Conservation (phyloP, 2,797 vertebrate species). For the Gymnothorax javanicus region DNA sequence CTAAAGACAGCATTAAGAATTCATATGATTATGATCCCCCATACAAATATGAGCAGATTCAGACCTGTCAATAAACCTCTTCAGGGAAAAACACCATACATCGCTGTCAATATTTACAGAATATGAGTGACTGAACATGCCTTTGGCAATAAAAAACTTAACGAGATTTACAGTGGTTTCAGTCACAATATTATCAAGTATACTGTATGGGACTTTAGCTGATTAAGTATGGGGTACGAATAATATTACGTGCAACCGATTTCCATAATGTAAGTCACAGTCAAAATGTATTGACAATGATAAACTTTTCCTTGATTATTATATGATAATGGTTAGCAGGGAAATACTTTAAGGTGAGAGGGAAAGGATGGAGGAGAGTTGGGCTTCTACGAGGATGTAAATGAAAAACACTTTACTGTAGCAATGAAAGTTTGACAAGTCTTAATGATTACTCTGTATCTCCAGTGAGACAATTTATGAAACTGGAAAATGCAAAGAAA, state of each 20-base stretch:
- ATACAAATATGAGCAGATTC: background rate
- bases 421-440: background rate
- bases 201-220: too few species aligned
- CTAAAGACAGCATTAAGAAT: constrained; percentile 23
- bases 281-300: too few species aligned
- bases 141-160: too few species aligned
- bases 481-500: too few species aligned
- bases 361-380: background rate
- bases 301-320: background rate
- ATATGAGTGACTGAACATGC: background rate
- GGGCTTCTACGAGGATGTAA: background rate
- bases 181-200: too few species aligned
- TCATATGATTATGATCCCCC: constrained; percentile 18
- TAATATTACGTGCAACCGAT: too few species aligned
- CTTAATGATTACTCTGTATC: background rate
- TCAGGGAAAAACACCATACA: constrained; percentile 17
- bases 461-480: background rate
- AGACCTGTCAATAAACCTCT: constrained; percentile 31
- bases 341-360: background rate
- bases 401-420: background rate
- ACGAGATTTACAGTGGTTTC: too few species aligned
- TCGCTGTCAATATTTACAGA: background rate
- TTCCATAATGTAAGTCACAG: too few species aligned
- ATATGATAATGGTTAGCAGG: background rate
- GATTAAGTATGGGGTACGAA: too few species aligned